phyloP scores from a whole-genome alignment of 1,140 invertebrate species.

The Cydia pomonella region DNA sequence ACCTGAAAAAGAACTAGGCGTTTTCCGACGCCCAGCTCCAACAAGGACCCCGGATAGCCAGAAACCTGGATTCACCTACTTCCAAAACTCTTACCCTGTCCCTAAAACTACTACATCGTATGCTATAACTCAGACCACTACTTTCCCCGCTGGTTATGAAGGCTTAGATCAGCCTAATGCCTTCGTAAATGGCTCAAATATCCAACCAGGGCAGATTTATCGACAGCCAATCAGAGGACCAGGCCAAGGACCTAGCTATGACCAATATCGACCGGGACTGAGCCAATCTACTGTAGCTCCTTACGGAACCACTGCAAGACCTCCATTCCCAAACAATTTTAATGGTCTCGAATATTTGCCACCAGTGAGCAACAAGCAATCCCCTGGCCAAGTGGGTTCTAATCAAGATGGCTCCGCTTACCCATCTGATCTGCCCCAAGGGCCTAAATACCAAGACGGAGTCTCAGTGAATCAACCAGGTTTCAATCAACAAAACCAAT shows the following conservation, averaged over 20 bases:
- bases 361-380: background rate
- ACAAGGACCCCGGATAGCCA: background rate
- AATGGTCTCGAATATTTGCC: slow-evolving; percentile 1
- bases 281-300: background rate
- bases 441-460: slow-evolving; percentile 16
- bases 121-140: slow-evolving; percentile 48
- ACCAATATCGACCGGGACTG: slow-evolving; percentile 7
- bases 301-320: slow-evolving; percentile 12
- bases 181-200: slow-evolving; percentile 5
- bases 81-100: slow-evolving; percentile 33
- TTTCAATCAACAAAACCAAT: slow-evolving; percentile 1
- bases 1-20: slow-evolving; percentile 34
- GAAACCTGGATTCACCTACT: slow-evolving; percentile 21
- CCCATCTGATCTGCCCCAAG: background rate
- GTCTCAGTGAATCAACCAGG: background rate
- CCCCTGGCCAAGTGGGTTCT: background rate
- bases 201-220: slow-evolving; percentile 9
- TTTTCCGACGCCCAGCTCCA: slow-evolving; percentile 29
- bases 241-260: background rate
- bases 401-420: slow-evolving; percentile 2
- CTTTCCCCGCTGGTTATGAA: slow-evolving; percentile 36
- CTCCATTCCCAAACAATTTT: background rate
- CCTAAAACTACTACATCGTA: slow-evolving; percentile 46
- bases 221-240: slow-evolving; percentile 7
- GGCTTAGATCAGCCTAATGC: background rate